Evolutionary conservation across 2,888 invertebrate genomes (phyloP).

Genomic region (Dolichomitus sp.): DNA sequence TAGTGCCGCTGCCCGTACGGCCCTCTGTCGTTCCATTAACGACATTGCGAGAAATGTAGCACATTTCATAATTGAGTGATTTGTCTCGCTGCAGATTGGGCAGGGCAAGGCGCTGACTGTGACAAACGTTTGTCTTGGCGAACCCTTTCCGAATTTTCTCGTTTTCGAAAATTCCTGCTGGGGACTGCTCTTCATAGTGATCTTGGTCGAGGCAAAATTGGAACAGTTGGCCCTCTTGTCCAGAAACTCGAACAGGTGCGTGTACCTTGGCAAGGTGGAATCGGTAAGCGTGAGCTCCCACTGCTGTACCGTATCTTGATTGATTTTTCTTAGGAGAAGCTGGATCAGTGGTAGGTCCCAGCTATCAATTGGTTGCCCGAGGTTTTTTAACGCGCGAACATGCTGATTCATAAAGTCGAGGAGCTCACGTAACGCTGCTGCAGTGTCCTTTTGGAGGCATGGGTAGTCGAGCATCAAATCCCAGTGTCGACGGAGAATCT

Average conservation of each 20-base stretch:
- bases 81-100: too few relatives aligned
- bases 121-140: too few relatives aligned
- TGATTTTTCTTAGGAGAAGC: constrained; percentile 44
- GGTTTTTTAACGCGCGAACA: constrained; percentile 32
- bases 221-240: constrained; percentile 43
- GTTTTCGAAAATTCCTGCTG: neutral
- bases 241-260: constrained; percentile 14
- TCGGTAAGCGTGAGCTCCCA: constrained; percentile 45
- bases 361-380: neutral
- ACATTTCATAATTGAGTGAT: neutral
- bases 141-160: too few relatives aligned
- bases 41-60: constrained; percentile 19
- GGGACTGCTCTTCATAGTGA: neutral
- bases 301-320: constrained; percentile 19
- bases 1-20: neutral
- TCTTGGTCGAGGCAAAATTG: neutral
- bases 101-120: too few relatives aligned
- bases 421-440: constrained; percentile 23
- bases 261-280: constrained; percentile 31
- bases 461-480: constrained; percentile 37
- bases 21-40: constrained; percentile 1
- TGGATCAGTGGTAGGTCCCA: constrained; percentile 38
- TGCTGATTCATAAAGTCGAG: constrained; percentile 37
- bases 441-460: constrained; percentile 34
- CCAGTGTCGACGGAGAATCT: constrained; percentile 34